Base-by-base conservation (phyloP, 2,797 vertebrate genomes). In the Argentina silus region DNA sequence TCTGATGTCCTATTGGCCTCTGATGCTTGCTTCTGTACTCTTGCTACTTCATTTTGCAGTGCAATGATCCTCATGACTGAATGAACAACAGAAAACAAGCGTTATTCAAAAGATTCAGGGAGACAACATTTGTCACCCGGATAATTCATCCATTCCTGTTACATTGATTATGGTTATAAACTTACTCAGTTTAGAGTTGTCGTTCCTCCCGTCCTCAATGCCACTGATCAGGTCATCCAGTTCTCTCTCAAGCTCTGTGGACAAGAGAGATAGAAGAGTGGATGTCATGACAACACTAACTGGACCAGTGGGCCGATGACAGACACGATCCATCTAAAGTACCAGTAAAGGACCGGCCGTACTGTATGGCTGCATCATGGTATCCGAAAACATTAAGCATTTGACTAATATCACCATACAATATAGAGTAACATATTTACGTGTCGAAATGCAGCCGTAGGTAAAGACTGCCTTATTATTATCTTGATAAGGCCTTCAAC, bases 51-150 rank as follows among this genome's bases (percentile, higher is more conserved):
- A 51, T 67, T 77, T 76, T 88, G 87, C 36, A 82, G 0, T 0
- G 44, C 0, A 50, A 91, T 64, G 6, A 89, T 85, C 57, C 78
- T 55, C 4, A 90, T 42, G 66, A 89, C 90, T 91, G 65, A 70
- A 72, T 66, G 44, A 53, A 73, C 12, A 1, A 11, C 50, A 10
- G 3, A 10, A 10, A 51, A 51, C 11, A 51, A n/a, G n/a, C n/a
- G n/a, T 12, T 12, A 12, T 3, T 51, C 7, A 50, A 50, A 9
- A 50, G 48, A 9, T 10, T 12, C 15, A 57, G 19, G 56, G 56
- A 21, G 55, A 7, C 55, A 21, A 57, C 17, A 57, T 19, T 19
- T 3, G n/a, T 9, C 19, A 57, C 15, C 51, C 1, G n/a, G 5
- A 6, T 7, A 55, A 55, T n/a, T 55, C 51, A n/a, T 7, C 19